Conservation (phyloP, 2,888 invertebrate species). For the Spialia ferax region DNA sequence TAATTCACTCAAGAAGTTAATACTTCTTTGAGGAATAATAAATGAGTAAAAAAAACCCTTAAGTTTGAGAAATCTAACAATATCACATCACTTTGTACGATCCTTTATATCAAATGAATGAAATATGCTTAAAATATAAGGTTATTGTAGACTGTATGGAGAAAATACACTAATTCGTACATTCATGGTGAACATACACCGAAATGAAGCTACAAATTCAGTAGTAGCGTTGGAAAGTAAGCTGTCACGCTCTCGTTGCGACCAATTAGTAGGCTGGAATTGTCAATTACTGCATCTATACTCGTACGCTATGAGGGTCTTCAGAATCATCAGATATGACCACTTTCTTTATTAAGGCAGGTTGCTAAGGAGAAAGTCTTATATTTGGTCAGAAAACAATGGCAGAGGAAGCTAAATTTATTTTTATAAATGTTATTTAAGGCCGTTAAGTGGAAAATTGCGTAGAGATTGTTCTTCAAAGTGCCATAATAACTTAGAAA, state of each 20-base stretch:
- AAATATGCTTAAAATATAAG: background rate
- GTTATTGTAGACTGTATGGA: too few relatives aligned
- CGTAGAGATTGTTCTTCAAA: background rate
- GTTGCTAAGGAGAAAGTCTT: slow-evolving; percentile 21
- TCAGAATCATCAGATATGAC: slow-evolving; percentile 24
- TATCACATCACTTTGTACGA: too few relatives aligned
- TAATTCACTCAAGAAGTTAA: too few relatives aligned
- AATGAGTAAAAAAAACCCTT: too few relatives aligned
- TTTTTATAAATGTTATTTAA: background rate
- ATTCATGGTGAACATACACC: slow-evolving; percentile 1
- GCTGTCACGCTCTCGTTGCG: slow-evolving; percentile 69
- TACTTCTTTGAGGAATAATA: too few relatives aligned
- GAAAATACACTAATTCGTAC: too few relatives aligned
- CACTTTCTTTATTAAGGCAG: slow-evolving; percentile 21
- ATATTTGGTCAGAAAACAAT: slow-evolving; percentile 23
- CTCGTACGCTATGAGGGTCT: slow-evolving; percentile 27
- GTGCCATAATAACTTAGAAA: background rate
- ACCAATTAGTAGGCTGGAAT: slow-evolving; percentile 66
- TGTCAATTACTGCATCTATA: slow-evolving; percentile 57
- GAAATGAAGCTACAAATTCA: slow-evolving; percentile 5
- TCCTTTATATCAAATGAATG: too few relatives aligned
- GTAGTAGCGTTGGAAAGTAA: slow-evolving; percentile 56
- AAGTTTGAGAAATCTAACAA: too few relatives aligned
- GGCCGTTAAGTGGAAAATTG: background rate
- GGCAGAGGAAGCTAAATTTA: background rate